Conservation (phyloP, 1,140 invertebrate species). For the Zaprionus ghesquierei region DNA sequence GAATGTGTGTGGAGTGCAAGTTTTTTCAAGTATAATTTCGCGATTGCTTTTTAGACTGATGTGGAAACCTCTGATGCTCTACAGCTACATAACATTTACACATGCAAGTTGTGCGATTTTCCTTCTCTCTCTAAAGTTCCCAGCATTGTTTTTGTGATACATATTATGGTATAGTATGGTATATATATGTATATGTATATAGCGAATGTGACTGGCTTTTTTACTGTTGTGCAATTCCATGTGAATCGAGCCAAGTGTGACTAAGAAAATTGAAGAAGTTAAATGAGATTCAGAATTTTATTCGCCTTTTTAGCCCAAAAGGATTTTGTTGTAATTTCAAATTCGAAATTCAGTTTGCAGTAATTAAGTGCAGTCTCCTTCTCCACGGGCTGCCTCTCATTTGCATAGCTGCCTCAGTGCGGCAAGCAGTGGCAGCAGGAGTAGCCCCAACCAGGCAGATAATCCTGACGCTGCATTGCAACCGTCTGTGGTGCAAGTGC, state of each 20-base stretch:
- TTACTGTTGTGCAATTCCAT: slow-evolving; percentile 11
- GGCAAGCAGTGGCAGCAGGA: slow-evolving; percentile 54
- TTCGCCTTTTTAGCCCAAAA: slow-evolving; percentile 9
- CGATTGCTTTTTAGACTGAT: slow-evolving; percentile 39
- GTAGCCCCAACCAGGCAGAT: slow-evolving; percentile 31
- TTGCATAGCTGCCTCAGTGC: slow-evolving; percentile 64
- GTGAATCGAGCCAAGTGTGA: neutral
- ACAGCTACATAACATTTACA: slow-evolving; percentile 51
- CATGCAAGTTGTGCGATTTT: neutral
- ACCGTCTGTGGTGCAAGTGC: slow-evolving; percentile 80
- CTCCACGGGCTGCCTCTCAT: slow-evolving; percentile 43
- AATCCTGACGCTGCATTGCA: slow-evolving; percentile 66
- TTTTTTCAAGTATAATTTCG: slow-evolving; percentile 28
- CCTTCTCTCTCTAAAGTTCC: neutral
- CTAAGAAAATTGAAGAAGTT: slow-evolving; percentile 3
- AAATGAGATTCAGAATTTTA: slow-evolving; percentile 5
- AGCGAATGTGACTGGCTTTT: slow-evolving; percentile 34
- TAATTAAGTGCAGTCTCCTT: slow-evolving; percentile 53
- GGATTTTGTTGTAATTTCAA: slow-evolving; percentile 31
- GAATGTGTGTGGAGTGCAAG: slow-evolving; percentile 18
- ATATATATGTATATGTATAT: slow-evolving; percentile 34
- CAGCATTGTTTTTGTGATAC: neutral
- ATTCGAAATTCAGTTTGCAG: slow-evolving; percentile 30
- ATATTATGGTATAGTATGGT: slow-evolving; percentile 9
- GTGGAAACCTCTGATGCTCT: slow-evolving; percentile 36